Evolutionary conservation across 2,113 vertebrate species (phyloP).

Genomic region (Sminthopsis crassicaudata): DNA sequence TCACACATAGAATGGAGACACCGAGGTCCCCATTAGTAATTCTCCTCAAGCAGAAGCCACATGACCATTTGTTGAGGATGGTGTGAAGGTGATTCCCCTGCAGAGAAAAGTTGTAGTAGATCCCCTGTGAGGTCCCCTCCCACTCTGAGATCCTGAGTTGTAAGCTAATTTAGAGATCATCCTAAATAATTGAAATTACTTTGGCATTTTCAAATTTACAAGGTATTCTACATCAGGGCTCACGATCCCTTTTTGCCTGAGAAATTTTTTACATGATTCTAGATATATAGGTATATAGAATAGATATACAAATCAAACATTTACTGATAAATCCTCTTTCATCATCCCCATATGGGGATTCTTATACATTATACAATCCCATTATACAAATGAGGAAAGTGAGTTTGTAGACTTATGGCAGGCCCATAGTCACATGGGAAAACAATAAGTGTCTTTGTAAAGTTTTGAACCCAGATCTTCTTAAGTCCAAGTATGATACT

Average conservation of each 20-base stretch:
- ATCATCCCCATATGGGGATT: no score
- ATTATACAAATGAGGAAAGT: background rate
- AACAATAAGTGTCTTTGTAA: background rate
- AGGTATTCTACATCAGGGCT: background rate
- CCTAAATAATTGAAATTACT: background rate
- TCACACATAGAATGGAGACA: background rate
- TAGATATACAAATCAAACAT: no score
- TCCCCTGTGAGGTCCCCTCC: background rate
- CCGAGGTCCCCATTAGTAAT: background rate
- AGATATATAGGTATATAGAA: no score
- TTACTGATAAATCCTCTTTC: no score
- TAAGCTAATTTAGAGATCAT: background rate
- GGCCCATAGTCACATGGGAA: background rate
- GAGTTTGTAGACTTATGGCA: background rate
- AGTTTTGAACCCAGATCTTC: background rate
- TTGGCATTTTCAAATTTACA: background rate
- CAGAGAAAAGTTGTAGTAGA: background rate
- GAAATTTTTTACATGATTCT: no score
- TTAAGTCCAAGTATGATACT: background rate
- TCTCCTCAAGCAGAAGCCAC: background rate
- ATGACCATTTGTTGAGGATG: background rate
- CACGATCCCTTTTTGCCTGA: no score
- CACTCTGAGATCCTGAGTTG: background rate
- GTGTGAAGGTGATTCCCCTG: background rate
- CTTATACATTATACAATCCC: no score